A percentile compares a stretch with the other conserved stretches of the same genome.
phyloP scores from a whole-genome alignment of 1,140 invertebrate genomes.

The Papilio helenus region DNA sequence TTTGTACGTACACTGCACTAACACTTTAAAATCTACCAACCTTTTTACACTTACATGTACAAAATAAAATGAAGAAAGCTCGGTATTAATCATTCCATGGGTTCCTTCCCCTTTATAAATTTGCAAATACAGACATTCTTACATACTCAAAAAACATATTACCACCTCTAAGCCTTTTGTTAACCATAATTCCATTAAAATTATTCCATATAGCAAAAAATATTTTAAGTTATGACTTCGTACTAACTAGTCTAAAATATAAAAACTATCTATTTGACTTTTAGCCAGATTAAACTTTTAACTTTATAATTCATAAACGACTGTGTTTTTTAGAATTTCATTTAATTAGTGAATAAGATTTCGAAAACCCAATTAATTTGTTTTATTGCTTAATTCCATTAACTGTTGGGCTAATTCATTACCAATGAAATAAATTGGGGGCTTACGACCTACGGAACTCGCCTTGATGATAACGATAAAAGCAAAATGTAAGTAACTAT shows the following conservation, averaged over 20 bases:
- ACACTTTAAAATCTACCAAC: constrained; percentile 1
- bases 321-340: background rate
- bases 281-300: background rate
- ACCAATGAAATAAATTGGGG: constrained; percentile 11
- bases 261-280: background rate
- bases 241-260: background rate
- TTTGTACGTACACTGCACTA: constrained; percentile 7
- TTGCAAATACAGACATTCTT: background rate
- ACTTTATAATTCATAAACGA: background rate
- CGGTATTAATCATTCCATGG: background rate
- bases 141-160: background rate
- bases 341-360: background rate
- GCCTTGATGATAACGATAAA: constrained; percentile 7
- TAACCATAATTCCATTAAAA: background rate
- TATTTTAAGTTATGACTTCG: background rate
- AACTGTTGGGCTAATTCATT: constrained; percentile 26
- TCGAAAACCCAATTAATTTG: constrained; percentile 13
- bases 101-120: no score
- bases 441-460: constrained; percentile 6
- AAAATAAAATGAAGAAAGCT: background rate
- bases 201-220: background rate
- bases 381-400: constrained; percentile 29
- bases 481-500: background rate
- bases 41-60: background rate
- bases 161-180: background rate